Percentiles rank a stretch among this genome's conserved stretches.
These are phyloP conservation scores for Zalophus californianus DNA, from an alignment of 2,797 vertebrate genomes.

Conservation along the genomic window DNA sequence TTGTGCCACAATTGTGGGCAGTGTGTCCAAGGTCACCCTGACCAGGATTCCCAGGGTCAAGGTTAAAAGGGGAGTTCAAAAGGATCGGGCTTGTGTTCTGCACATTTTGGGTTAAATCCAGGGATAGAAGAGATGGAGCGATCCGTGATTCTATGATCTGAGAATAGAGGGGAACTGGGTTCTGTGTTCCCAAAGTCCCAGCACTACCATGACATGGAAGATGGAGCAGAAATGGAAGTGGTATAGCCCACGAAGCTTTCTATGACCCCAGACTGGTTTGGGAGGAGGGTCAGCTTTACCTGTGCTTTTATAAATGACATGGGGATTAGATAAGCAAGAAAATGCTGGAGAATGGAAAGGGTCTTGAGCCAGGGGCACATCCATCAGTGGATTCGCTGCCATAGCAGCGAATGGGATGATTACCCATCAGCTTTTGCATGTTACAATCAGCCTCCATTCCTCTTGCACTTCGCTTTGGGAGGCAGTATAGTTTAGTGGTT, in stretches of 20 bases:
- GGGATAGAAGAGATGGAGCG: neutral
- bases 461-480: neutral
- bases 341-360: neutral
- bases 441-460: neutral
- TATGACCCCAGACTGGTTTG: neutral
- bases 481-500: neutral
- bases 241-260: rapidly evolving
- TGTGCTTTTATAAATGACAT: neutral
- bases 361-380: neutral
- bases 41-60: neutral
- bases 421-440: neutral
- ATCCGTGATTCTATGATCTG: neutral
- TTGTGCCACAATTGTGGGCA: neutral
- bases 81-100: neutral
- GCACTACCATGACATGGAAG: neutral
- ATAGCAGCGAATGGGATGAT: neutral
- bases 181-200: neutral
- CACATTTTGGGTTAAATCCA: neutral
- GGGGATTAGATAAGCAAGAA: neutral
- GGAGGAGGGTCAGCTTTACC: neutral
- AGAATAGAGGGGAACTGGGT: neutral
- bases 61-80: neutral
- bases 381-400: too few relatives aligned
- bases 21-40: too few relatives aligned
- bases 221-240: neutral